Conservation (phyloP, 2,888 invertebrate genomes). For the Crepidodera aurea region DNA sequence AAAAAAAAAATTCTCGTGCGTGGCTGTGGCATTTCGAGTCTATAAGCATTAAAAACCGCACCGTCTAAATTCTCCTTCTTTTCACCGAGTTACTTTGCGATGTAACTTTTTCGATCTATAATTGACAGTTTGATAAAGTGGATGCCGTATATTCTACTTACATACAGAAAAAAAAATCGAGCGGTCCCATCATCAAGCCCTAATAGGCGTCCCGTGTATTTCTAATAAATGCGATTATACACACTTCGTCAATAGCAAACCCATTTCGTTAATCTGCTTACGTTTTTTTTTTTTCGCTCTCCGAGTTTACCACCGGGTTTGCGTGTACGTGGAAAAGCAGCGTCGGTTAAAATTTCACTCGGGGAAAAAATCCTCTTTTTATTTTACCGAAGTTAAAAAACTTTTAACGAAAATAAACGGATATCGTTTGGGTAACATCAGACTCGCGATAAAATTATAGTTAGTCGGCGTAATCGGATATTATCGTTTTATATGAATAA, state of each 20-base stretch:
- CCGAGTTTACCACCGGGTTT: conserved; percentile 15
- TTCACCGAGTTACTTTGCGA: conserved; percentile 50
- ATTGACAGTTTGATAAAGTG: conserved; percentile 59
- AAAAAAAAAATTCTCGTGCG: too few species aligned
- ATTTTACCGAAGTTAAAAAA: too few species aligned
- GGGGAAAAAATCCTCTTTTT: neutral
- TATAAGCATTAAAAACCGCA: too few species aligned
- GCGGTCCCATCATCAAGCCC: conserved; percentile 45
- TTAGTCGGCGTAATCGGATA: too few species aligned
- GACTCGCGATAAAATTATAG: too few species aligned
- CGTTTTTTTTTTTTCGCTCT: conserved; percentile 22
- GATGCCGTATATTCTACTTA: conserved; percentile 57
- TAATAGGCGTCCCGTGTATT: conserved; percentile 45
- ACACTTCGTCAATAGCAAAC: conserved; percentile 34
- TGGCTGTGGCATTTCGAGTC: too few species aligned
- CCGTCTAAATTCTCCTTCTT: conserved; percentile 8
- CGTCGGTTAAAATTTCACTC: conserved; percentile 13
- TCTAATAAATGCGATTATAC: conserved; percentile 49
- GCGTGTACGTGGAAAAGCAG: conserved; percentile 12
- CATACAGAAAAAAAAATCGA: conserved; percentile 56
- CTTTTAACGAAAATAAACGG: too few species aligned
- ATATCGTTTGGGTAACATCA: too few species aligned
- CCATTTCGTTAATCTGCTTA: conserved; percentile 34
- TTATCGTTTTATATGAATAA: too few species aligned
- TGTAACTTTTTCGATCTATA: conserved; percentile 41